A percentile compares a stretch with the other conserved stretches of the same genome.
phyloP scores from a whole-genome alignment of 2,797 vertebrate species.

The Falco peregrinus region DNA sequence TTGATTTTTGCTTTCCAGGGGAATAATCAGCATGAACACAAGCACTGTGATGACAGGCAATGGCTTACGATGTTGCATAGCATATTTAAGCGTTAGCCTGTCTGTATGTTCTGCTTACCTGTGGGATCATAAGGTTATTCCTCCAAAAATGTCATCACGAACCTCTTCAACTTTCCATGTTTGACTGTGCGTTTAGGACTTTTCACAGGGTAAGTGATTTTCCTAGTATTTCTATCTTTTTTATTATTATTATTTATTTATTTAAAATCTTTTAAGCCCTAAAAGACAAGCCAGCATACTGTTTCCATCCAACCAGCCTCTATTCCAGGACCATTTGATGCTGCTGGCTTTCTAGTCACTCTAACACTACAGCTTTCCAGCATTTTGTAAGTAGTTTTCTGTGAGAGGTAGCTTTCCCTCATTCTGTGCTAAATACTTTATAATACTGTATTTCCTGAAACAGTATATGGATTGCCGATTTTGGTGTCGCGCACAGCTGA shows the following conservation, averaged over 20 bases:
- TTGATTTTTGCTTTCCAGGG: slow-evolving; percentile 33
- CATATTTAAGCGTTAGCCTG: not conserved
- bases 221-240: not conserved
- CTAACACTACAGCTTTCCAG: not conserved
- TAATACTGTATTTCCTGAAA: not conserved
- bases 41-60: not conserved
- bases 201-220: not conserved
- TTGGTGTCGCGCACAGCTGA: not conserved
- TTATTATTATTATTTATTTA: too few relatives aligned
- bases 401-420: not conserved
- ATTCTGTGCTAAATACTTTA: not conserved
- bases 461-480: not conserved
- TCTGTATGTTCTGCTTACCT: not conserved
- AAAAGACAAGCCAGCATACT: not conserved
- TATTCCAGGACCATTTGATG: not conserved
- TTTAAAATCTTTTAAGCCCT: not conserved
- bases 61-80: not conserved
- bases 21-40: slow-evolving; percentile 7
- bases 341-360: not conserved
- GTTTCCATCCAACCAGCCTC: not conserved
- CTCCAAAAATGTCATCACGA: not conserved
- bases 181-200: not conserved
- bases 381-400: not conserved
- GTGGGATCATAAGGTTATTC: not conserved
- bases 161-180: not conserved